Conservation (phyloP, 2,113 vertebrate genomes). For the Gasterosteus nipponicus region DNA sequence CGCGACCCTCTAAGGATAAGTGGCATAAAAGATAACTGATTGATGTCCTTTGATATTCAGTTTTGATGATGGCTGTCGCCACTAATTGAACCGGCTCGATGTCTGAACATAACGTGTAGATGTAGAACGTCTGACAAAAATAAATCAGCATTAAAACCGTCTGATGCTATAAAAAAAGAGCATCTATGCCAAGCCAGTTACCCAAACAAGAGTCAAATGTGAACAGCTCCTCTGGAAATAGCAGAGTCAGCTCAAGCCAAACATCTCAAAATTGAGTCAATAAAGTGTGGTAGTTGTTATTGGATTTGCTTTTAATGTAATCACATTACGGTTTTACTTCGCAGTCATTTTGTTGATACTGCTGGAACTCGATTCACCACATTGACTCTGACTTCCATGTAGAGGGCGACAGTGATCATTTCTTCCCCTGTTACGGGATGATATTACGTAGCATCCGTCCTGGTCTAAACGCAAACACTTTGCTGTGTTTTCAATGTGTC, state of each 20-base stretch:
- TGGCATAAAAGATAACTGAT: too few relatives aligned
- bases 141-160: not conserved
- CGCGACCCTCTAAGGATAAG: too few relatives aligned
- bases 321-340: not conserved
- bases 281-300: not conserved
- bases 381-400: too few relatives aligned
- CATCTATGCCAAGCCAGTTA: too few relatives aligned
- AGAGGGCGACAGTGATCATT: too few relatives aligned
- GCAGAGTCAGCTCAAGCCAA: too few relatives aligned
- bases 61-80: not conserved
- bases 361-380: not conserved
- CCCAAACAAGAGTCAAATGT: too few relatives aligned
- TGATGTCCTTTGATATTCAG: not conserved
- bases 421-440: not conserved
- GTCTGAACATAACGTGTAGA: not conserved
- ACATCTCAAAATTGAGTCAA: not conserved
- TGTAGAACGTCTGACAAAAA: not conserved
- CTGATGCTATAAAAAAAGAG: not conserved
- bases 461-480: not conserved
- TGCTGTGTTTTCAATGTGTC: not conserved
- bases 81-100: not conserved
- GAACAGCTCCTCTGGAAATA: too few relatives aligned
- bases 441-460: not conserved
- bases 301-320: not conserved
- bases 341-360: not conserved